Evolutionary conservation across 2,888 invertebrate species (phyloP).

Genomic region (Stratiomys singularior): DNA sequence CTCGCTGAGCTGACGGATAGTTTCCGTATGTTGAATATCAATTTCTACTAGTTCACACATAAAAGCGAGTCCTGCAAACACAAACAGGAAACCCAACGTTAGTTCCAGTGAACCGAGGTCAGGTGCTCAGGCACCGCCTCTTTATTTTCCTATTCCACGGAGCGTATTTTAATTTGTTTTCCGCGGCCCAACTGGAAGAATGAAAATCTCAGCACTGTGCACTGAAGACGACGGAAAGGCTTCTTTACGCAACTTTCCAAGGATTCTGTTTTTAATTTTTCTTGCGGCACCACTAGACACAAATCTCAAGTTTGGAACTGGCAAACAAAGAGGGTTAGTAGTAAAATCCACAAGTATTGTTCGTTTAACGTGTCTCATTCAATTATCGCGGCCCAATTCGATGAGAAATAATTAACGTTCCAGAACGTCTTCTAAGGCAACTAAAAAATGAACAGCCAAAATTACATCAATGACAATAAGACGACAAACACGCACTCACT

Average conservation of each 20-base stretch:
- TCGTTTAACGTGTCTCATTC: conserved; percentile 9
- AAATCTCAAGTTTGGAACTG: conserved; percentile 24
- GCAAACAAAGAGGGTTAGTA: conserved; percentile 31
- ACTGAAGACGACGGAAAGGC: conserved; percentile 23
- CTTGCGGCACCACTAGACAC: conserved; percentile 23
- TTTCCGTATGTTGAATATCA: not conserved
- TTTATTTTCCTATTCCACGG: not conserved
- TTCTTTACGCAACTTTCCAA: not conserved
- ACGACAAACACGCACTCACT: not conserved
- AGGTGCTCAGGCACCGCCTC: not conserved
- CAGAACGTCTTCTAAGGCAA: not conserved
- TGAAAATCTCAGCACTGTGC: not conserved
- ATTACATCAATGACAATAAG: conserved; percentile 4
- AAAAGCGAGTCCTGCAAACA: not conserved
- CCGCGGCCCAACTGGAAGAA: not conserved
- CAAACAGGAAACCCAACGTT: not conserved
- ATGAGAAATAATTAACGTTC: no score
- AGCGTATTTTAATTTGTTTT: not conserved
- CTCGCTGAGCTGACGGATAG: not conserved
- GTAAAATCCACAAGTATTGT: not conserved
- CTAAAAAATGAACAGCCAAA: not conserved
- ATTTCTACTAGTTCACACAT: not conserved
- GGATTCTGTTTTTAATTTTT: not conserved
- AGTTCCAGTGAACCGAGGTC: not conserved
- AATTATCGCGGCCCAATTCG: not conserved